Evolutionary conservation across 2,888 invertebrate genomes (phyloP).

Genomic region (Lepas anatifera): DNA sequence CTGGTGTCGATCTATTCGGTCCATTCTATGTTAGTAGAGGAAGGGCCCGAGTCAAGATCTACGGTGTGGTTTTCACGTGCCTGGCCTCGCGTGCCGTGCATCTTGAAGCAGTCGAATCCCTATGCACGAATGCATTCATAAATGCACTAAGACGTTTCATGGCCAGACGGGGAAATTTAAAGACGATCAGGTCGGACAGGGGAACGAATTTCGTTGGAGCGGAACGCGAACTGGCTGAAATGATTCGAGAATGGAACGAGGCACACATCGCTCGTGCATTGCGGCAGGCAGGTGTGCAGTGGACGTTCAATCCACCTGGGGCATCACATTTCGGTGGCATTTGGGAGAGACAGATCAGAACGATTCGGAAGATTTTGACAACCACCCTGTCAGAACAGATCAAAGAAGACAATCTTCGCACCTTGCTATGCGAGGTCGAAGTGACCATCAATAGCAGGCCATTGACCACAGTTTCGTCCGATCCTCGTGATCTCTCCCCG

Average conservation of each 20-base stretch:
- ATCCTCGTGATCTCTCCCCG: neutral
- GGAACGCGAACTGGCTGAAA: neutral
- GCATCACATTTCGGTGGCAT: conserved; percentile 14
- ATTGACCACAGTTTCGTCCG: neutral
- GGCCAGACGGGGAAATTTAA: no score
- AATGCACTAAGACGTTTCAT: no score
- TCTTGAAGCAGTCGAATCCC: no score
- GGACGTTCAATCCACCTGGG: conserved; percentile 5
- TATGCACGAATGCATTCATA: no score
- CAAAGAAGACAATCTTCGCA: neutral
- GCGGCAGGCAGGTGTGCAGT: neutral
- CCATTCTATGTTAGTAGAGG: no score
- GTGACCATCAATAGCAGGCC: neutral
- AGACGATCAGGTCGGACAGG: no score
- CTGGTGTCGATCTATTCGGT: no score
- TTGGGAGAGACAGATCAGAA: conserved; percentile 15
- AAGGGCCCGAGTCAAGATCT: no score
- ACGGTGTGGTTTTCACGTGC: no score
- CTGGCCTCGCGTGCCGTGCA: no score
- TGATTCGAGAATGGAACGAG: neutral
- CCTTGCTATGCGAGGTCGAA: no score
- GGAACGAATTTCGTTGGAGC: no score
- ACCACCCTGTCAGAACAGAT: neutral
- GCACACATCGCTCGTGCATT: neutral
- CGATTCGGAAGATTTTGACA: conserved; percentile 8